phyloP scores from a whole-genome alignment of 2,113 vertebrate genomes.

The Crotophaga sulcirostris region DNA sequence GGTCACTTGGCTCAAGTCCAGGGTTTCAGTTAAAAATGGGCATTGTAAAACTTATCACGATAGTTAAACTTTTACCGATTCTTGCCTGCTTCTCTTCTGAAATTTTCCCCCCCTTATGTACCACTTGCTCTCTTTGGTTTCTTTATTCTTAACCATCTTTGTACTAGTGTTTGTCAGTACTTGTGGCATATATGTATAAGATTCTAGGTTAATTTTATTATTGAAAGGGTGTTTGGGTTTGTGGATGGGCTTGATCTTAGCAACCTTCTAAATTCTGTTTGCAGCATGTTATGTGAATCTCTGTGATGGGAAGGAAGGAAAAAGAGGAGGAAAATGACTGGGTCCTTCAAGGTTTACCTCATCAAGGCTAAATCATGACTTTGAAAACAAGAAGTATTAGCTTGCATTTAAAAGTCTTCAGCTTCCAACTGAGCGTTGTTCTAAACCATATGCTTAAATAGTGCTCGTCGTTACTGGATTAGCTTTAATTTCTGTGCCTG shows the following conservation, averaged over 20 bases:
- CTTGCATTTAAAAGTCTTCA: neutral
- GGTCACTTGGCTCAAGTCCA: neutral
- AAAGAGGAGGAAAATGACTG: neutral
- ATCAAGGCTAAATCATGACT: neutral
- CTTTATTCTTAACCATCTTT: neutral
- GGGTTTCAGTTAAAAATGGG: neutral
- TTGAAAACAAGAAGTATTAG: neutral
- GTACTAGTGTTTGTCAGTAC: neutral
- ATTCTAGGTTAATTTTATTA: neutral
- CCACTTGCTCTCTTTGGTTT: neutral
- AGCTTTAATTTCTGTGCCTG: neutral
- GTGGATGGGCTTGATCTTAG: neutral
- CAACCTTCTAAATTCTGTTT: neutral
- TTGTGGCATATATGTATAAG: neutral
- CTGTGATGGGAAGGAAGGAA: neutral
- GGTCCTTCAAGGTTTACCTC: neutral
- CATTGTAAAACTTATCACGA: neutral
- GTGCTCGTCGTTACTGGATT: neutral
- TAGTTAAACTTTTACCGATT: neutral
- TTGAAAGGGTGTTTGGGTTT: neutral
- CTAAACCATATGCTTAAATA: neutral
- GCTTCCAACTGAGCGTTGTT: neutral
- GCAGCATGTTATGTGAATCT: neutral
- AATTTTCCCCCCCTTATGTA: neutral
- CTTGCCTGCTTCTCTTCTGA: neutral